Base-by-base conservation (phyloP, 2,888 invertebrate species). In the Andrena dorsata region DNA sequence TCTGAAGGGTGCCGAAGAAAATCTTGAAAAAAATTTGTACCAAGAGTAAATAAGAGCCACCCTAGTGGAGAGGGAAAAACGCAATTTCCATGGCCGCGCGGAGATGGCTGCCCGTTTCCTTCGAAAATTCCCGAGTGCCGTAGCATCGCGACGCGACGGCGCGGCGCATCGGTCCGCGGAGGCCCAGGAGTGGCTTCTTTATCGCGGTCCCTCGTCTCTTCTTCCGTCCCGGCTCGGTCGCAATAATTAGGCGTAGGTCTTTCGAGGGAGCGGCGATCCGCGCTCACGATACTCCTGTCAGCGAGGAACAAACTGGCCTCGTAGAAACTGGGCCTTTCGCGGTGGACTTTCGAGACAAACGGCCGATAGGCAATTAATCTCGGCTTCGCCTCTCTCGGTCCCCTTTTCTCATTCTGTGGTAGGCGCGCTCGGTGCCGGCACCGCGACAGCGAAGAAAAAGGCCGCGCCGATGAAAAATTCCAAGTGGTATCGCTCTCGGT, bases 301-400 rank as follows among this genome's bases (percentile, higher is more conserved):
- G 51, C 74, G 68, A 60, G 72, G 80, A 79, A 84, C 79, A 72
- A 83, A 74, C 88, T 74, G 86, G 80, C 80, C 76, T 69, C 84
- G 84, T 78, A 82, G 86, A 86, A 87, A 84, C 86, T 86, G 82
- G 82, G 80, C 82, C 84, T 84, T 61, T 32, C 76, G 80, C 76
- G 81, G 81, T 68, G 41, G 84, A 86, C 82, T 88, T 79, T 77
- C 85, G 79, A 86, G 87, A 87, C 87, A 87, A 87, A 88, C 87
- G 83, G 88, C 74, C 88, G 87, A 87, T 88, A 87, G 87, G 88
- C 87, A 87, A 87, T 87, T 87, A 88, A 87, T 88, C 88, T 87
- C 82, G 69, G 53, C 76, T 75, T 74, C 76, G 77, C 76, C 72
- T 53, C 70, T 70, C 53, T 35, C 51, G n/a, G 41, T 10, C 10